Percentiles rank a stretch among this genome's conserved stretches.
Evolutionary conservation across 2,113 vertebrate species (phyloP).

Genomic region (Eudyptes chrysolophus): DNA sequence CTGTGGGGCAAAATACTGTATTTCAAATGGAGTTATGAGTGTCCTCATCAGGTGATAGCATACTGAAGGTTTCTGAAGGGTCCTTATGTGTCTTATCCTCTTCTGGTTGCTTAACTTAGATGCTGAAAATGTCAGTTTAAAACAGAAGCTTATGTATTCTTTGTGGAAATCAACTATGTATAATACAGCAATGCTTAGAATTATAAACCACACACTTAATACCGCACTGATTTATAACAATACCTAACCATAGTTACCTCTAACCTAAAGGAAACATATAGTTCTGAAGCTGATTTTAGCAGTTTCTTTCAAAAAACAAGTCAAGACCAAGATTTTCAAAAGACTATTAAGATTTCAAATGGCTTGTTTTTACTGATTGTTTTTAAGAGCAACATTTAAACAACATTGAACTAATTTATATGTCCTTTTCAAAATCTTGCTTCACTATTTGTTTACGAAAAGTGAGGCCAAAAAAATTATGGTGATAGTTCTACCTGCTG

Average conservation of each 20-base stretch:
- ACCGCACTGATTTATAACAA: neutral
- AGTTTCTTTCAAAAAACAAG: neutral
- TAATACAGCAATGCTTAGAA: neutral
- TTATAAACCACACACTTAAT: neutral
- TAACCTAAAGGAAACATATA: neutral
- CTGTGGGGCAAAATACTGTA: neutral
- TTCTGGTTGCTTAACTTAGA: neutral
- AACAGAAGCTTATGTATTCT: neutral
- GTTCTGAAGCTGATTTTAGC: neutral
- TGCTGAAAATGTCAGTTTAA: neutral
- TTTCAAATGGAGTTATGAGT: neutral
- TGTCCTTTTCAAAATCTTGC: neutral
- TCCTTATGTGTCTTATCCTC: neutral
- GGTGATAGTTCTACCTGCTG: neutral
- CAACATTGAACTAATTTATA: neutral
- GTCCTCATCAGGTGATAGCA: neutral
- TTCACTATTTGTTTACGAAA: rapidly evolving
- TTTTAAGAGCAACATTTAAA: neutral
- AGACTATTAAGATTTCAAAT: neutral
- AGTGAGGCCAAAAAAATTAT: neutral
- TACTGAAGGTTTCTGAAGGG: neutral
- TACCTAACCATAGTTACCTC: neutral
- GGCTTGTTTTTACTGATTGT: neutral
- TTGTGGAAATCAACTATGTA: neutral
- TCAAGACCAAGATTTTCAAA: neutral